These are phyloP conservation scores for Lathamus discolor DNA, from an alignment of 2,113 vertebrate species.

Conservation along the genomic window DNA sequence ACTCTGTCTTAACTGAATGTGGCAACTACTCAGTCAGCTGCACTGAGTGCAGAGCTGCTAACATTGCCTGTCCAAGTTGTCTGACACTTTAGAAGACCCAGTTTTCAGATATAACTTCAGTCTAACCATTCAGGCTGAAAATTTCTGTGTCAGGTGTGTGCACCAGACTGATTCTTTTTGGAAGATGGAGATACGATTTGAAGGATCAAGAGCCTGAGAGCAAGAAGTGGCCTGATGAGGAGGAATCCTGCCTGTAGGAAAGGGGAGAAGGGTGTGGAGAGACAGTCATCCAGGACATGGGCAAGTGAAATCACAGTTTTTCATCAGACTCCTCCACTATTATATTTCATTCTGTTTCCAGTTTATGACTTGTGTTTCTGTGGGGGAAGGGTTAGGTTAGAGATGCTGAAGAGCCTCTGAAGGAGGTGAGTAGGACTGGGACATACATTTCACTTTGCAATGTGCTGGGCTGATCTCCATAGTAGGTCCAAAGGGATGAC, in stretches of 20 bases:
- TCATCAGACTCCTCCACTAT: neutral
- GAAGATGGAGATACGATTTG: neutral
- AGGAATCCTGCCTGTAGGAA: neutral
- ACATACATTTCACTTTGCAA: neutral
- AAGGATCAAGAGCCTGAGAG: neutral
- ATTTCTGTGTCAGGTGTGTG: neutral
- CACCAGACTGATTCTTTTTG: neutral
- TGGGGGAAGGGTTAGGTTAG: neutral
- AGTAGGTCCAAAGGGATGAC: neutral
- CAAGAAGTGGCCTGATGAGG: neutral
- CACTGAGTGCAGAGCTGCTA: neutral
- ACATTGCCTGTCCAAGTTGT: neutral
- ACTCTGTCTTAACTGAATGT: neutral
- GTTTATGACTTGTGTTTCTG: neutral
- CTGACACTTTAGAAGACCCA: constrained; percentile 5
- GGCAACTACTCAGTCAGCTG: neutral
- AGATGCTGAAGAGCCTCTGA: neutral
- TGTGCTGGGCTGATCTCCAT: neutral
- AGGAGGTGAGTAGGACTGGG: neutral
- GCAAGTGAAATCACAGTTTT: neutral
- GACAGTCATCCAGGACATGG: neutral
- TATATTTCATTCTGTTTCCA: neutral
- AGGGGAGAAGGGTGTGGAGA: neutral
- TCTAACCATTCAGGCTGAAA: constrained; percentile 25
- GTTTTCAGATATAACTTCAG: constrained; percentile 22